Base-by-base conservation (phyloP, 2,888 invertebrate species). In the Icerya purchasi region DNA sequence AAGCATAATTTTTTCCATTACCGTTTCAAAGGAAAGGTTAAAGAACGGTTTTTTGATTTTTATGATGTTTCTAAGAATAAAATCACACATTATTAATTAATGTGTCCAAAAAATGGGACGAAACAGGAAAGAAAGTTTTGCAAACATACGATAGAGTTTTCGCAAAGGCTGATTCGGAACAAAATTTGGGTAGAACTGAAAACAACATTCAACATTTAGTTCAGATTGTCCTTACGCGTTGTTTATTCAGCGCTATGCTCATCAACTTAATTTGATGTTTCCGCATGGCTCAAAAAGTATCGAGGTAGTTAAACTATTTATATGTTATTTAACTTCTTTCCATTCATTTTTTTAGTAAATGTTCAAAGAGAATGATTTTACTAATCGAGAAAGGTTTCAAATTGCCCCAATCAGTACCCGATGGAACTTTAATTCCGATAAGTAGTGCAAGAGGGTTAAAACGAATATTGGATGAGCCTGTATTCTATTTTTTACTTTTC, bases 221-320 rank as follows among this genome's bases (percentile, higher is more conserved):
- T n/a, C 21, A 8, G 5, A 52, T 52, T 52, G 19, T 20, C 21
- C 19, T 52, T 20, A 20, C 19, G 25, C 58, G 20, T 51, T 58
- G 36, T 61, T 61, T 61, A 53, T 61, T 53, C 58, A 61, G 53
- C 53, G 56, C 24, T 56, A 58, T 25, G 53, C 56, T 3, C 55
- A 58, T 58, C 56, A 58, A 19, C 49, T 61, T 25, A 61, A 61
- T 22, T 52, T 58, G n/a, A 20, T 54, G 22, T 50, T 61, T 20
- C 36, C 56, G 20, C 52, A 61, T 22, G 56, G 53, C 1, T 51
- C 58, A 1, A 58, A 61, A n/a, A 61, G 51, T n/a, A 58, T 61
- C 50, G 52, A 58, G 53, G 23, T 25, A 23, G 61, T 61, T 14
- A 61, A 61, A 53, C 23, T 53, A 1, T 61, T 61, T 25, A 61